Evolutionary conservation across 2,113 vertebrate species (phyloP).

Genomic region (Lagopus muta): DNA sequence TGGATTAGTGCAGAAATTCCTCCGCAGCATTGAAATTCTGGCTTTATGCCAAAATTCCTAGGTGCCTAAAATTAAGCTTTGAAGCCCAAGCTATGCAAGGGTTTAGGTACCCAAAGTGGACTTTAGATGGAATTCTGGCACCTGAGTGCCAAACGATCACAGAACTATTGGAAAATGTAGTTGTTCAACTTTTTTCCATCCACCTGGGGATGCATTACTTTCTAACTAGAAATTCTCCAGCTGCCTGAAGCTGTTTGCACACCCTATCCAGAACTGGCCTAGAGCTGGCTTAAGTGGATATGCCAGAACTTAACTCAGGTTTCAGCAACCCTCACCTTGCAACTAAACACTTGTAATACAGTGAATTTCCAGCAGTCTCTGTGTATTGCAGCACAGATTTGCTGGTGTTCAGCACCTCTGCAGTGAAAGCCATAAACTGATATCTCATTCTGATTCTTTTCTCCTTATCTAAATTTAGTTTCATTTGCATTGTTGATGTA

Average conservation of each 20-base stretch:
- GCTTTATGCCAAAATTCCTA: neutral
- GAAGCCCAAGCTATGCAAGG: neutral
- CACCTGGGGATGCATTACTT: neutral
- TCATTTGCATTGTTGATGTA: neutral
- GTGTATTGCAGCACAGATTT: neutral
- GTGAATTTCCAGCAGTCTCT: neutral
- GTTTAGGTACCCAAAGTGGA: neutral
- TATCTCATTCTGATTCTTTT: neutral
- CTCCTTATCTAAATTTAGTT: neutral
- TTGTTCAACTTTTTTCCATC: neutral
- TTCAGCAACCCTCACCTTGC: neutral
- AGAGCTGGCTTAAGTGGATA: neutral
- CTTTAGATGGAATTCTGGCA: neutral
- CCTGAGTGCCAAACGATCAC: neutral
- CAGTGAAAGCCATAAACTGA: neutral
- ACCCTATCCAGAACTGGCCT: accelerated
- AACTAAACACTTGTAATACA: neutral
- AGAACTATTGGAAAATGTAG: accelerated
- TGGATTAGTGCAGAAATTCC: neutral
- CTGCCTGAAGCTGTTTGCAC: neutral
- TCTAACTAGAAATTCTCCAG: neutral
- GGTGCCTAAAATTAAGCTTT: neutral
- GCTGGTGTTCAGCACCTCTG: neutral
- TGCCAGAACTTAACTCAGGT: neutral
- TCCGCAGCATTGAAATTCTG: neutral